Evolutionary conservation across 2,888 invertebrate species (phyloP).

Genomic region (Polymixis lichenea): DNA sequence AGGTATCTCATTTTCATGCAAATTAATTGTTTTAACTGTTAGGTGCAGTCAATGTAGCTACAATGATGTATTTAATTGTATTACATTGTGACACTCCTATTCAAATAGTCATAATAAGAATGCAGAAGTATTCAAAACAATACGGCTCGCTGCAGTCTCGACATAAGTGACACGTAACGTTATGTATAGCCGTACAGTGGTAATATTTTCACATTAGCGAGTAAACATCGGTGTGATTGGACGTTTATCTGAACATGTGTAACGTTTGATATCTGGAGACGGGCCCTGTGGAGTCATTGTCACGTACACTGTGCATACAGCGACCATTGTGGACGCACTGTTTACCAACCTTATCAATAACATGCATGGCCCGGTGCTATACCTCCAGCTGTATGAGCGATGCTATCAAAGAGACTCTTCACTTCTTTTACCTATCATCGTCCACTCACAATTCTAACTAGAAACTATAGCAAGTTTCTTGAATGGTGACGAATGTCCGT

Average conservation of each 20-base stretch:
- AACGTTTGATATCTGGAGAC: constrained; percentile 70
- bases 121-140: constrained; percentile 47
- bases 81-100: constrained; percentile 33
- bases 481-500: constrained; percentile 33
- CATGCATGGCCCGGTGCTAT: constrained; percentile 64
- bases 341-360: constrained; percentile 89
- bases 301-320: constrained; percentile 78
- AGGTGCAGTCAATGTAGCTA: constrained; percentile 9
- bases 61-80: constrained; percentile 32
- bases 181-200: constrained; percentile 44
- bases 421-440: neutral
- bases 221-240: constrained; percentile 78
- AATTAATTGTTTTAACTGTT: neutral
- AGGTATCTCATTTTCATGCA: neutral
- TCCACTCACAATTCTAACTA: neutral
- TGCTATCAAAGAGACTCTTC: constrained; percentile 23
- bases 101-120: constrained; percentile 39
- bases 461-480: neutral
- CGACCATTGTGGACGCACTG: constrained; percentile 80
- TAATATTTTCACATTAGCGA: constrained; percentile 65
- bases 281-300: constrained; percentile 83
- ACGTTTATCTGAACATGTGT: constrained; percentile 80
- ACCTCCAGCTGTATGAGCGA: constrained; percentile 67
- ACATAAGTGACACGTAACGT: constrained; percentile 43
- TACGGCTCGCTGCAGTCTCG: constrained; percentile 21